Percentiles rank a stretch among this genome's conserved stretches.
Conservation (phyloP, 1,140 invertebrate genomes). For the Oncopodura yosiiana region DNA sequence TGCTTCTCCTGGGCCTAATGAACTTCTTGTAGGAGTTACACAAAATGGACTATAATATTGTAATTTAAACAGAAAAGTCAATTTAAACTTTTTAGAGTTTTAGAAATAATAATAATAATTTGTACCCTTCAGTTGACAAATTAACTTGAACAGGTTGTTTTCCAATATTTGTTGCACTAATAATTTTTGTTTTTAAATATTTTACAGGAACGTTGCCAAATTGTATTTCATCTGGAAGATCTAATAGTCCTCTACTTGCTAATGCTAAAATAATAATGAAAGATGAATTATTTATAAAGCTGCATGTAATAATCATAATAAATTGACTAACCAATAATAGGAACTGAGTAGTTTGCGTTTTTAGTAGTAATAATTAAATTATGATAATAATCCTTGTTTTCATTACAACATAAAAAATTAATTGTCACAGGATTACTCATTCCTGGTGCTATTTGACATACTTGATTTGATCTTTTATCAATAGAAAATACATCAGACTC, state of each 20-base stretch:
- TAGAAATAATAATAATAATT: neutral
- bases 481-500: constrained; percentile 21
- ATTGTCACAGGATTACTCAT: constrained; percentile 19
- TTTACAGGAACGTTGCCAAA: constrained; percentile 41
- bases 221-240: constrained; percentile 44
- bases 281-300: neutral
- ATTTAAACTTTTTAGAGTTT: neutral
- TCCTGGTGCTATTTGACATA: constrained; percentile 26
- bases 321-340: constrained; percentile 14
- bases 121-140: constrained; percentile 35
- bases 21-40: constrained; percentile 39
- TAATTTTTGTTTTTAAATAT: constrained; percentile 37
- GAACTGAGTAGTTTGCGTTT: constrained; percentile 16
- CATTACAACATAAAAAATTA: constrained; percentile 17
- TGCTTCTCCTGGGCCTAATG: constrained; percentile 38
- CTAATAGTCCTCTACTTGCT: constrained; percentile 41
- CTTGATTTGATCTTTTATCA: constrained; percentile 5
- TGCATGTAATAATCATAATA: neutral
- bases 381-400: constrained; percentile 20
- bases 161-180: constrained; percentile 42
- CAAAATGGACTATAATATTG: constrained; percentile 37
- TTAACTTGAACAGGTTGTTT: constrained; percentile 38
- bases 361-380: constrained; percentile 18
- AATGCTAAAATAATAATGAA: constrained; percentile 37
- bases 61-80: neutral